Evolutionary conservation across 2,888 invertebrate genomes (phyloP).

Genomic region (Oasisia sp.): DNA sequence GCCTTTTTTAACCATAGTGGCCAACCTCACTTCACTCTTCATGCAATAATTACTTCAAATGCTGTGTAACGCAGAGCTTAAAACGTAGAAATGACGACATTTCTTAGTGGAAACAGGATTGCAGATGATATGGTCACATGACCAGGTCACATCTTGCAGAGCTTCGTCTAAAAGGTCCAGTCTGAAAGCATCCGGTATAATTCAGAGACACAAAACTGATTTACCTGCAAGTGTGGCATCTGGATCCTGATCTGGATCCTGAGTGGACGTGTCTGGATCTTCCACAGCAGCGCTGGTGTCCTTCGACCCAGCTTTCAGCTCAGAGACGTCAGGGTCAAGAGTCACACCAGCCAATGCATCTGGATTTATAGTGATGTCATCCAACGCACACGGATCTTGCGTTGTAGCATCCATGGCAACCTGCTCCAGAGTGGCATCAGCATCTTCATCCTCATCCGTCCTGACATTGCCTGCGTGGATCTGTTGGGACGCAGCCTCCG

Average conservation of each 20-base stretch:
- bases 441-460: slow-evolving; percentile 18
- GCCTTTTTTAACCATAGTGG: no score
- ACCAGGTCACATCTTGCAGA: no score
- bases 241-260: slow-evolving; percentile 29
- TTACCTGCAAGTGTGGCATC: not conserved
- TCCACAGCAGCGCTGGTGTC: not conserved
- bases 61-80: no score
- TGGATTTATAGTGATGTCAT: not conserved
- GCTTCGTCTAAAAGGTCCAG: not conserved
- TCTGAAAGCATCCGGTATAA: not conserved
- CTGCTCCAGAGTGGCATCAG: slow-evolving; percentile 19
- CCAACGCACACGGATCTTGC: not conserved
- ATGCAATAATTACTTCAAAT: no score
- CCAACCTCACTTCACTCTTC: no score
- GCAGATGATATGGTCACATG: no score
- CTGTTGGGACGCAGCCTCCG: slow-evolving; percentile 30
- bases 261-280: slow-evolving; percentile 20
- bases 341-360: slow-evolving; percentile 45
- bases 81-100: no score
- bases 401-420: not conserved
- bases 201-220: not conserved
- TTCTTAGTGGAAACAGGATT: no score
- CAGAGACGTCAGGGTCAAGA: slow-evolving; percentile 44
- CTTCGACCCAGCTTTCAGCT: not conserved
- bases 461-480: not conserved